A percentile compares a stretch with the other conserved stretches of the same genome.
Evolutionary conservation across 2,888 invertebrate genomes (phyloP).

Genomic region (Stictocephala bisonia): DNA sequence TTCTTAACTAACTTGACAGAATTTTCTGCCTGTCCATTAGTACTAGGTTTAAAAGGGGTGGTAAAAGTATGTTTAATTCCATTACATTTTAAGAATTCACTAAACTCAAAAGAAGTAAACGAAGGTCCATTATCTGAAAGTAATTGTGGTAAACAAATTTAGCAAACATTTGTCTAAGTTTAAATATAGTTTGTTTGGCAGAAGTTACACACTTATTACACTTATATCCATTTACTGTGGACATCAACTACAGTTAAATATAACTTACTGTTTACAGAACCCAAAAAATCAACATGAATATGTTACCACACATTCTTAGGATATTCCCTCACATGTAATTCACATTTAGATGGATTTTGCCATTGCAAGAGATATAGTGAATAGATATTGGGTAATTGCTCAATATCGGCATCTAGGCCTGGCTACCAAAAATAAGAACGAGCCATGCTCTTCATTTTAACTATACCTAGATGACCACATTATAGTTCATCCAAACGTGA

Average conservation of each 20-base stretch:
- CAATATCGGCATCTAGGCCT: slow-evolving; percentile 8
- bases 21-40: slow-evolving; percentile 38
- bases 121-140: slow-evolving; percentile 33
- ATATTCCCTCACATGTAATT: not conserved
- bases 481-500: slow-evolving; percentile 4
- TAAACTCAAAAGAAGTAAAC: slow-evolving; percentile 15
- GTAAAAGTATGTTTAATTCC: slow-evolving; percentile 34
- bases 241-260: slow-evolving; percentile 14
- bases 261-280: slow-evolving; percentile 10
- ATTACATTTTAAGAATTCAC: not conserved
- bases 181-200: slow-evolving; percentile 16
- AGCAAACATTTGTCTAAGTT: slow-evolving; percentile 13
- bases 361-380: not conserved
- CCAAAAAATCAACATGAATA: slow-evolving; percentile 27
- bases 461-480: slow-evolving; percentile 28
- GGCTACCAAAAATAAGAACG: slow-evolving; percentile 41
- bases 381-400: not conserved
- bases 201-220: not conserved
- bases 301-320: not conserved
- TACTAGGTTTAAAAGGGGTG: not conserved
- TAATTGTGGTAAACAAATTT: slow-evolving; percentile 3
- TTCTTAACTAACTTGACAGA: slow-evolving; percentile 19
- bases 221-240: slow-evolving; percentile 13
- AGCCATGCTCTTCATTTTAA: slow-evolving; percentile 27
- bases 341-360: slow-evolving; percentile 12